Conservation (phyloP, 2,113 vertebrate species). For the Muntiacus reevesi region DNA sequence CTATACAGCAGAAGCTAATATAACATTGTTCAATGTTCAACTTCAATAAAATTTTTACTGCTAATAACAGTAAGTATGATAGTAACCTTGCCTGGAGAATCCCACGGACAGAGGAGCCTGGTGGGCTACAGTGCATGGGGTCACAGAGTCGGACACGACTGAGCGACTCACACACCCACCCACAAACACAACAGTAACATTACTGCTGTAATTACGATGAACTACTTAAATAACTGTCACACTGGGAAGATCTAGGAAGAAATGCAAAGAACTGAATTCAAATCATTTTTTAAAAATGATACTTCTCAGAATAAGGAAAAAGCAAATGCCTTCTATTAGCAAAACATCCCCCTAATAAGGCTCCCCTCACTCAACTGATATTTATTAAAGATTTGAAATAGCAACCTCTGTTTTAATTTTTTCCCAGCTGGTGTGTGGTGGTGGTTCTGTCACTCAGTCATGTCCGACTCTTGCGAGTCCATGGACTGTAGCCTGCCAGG, state of each 20-base stretch:
- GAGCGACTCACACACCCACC: not conserved
- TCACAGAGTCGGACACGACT: accelerated
- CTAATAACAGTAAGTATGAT: not conserved
- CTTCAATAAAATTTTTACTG: not conserved
- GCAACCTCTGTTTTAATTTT: not conserved
- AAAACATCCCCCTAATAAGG: not conserved
- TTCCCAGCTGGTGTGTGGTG: not conserved
- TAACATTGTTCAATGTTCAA: not conserved
- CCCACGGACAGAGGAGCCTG: not conserved
- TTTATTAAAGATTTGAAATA: not conserved
- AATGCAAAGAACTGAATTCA: not conserved
- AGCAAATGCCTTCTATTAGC: not conserved
- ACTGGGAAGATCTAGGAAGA: not conserved
- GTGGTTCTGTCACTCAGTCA: not conserved
- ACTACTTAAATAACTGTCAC: not conserved
- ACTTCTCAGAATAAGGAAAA: not conserved
- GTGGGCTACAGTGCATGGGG: accelerated
- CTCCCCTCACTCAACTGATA: not conserved
- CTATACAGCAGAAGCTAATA: not conserved
- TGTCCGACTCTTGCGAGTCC: not conserved
- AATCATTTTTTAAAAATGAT: not conserved
- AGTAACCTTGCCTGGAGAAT: not conserved
- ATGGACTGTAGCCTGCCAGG: accelerated
- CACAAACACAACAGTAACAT: accelerated
- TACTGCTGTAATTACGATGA: not conserved